Evolutionary conservation across 2,888 invertebrate genomes (phyloP).

Genomic region (Philereme vetulata): DNA sequence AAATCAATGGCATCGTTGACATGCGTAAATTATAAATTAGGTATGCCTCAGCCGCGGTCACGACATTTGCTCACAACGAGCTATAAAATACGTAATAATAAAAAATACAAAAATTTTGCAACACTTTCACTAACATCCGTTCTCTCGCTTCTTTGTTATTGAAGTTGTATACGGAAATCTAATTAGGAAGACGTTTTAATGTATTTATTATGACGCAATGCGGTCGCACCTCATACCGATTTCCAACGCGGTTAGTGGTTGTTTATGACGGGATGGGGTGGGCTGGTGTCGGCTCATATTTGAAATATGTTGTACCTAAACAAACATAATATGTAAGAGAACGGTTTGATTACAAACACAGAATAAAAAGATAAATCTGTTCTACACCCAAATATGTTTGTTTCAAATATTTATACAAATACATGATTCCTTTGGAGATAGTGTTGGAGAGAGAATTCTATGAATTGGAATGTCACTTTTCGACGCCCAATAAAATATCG

Average conservation of each 20-base stretch:
- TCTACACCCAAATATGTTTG: no score
- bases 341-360: slow-evolving; percentile 1
- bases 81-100: slow-evolving; percentile 34
- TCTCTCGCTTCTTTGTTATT: slow-evolving; percentile 30
- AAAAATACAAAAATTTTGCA: slow-evolving; percentile 32
- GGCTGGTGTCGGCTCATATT: neutral
- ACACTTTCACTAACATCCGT: slow-evolving; percentile 42
- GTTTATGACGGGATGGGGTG: slow-evolving; percentile 17
- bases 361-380: slow-evolving; percentile 1
- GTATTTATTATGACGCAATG: slow-evolving; percentile 21
- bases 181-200: slow-evolving; percentile 28
- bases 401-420: no score
- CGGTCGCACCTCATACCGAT: slow-evolving; percentile 10
- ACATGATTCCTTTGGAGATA: no score
- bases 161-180: slow-evolving; percentile 31
- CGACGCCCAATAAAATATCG: neutral
- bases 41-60: slow-evolving; percentile 19
- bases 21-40: slow-evolving; percentile 38
- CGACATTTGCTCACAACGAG: slow-evolving; percentile 22
- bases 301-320: slow-evolving; percentile 13
- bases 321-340: slow-evolving; percentile 18
- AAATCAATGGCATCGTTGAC: slow-evolving; percentile 32
- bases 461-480: neutral
- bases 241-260: slow-evolving; percentile 12
- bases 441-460: no score